Evolutionary conservation across 1,140 invertebrate genomes (phyloP), one percentile per base, ranked within the genome.

Genomic region (Bacillus rossius): DNA sequence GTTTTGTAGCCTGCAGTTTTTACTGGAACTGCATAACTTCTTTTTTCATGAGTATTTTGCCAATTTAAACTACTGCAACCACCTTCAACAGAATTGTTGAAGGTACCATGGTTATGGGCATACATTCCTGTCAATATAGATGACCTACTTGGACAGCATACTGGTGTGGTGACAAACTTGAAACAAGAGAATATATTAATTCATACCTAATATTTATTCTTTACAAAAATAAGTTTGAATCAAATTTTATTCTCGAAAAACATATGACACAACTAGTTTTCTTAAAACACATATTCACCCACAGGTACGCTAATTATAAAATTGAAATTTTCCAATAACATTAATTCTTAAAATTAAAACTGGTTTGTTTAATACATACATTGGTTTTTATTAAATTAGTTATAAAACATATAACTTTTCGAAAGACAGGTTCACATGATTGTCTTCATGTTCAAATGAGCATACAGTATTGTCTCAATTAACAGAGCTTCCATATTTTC

Each of bases 81-180:
- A 0, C 91, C 92, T 17, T 64, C 66, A 0, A 87, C 26, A 0
- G 88, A 87, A 75, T 94, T 96, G 70, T 94, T 94, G 2, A 77
- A 67, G 0, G 86, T 87, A 17, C 75, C 67, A 69, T 92, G 87
- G 74, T 94, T 95, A 69, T 96, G 92, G 0, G 87, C 79, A 73
- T 93, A 94, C 58, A 81, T 77, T 25, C 93, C 93, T 0, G 90
- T 91, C 14, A 97, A 75, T 41, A 96, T 83, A 34, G 89, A 89
- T 8, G 91, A 86, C 45, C 94, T 80, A 69, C 92, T 94, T 14
- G 94, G 94, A 69, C 94, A 94, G 71, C 92, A 94, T 40, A 94
- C 81, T 8, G 91, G 91, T 0, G 88, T 86, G 42, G 85, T 85
- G 1, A 83, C 84, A 73, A 85, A 92, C 85, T 89, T 65, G 47